Base-by-base conservation (phyloP, 2,888 invertebrate species). In the Nomada hirtipes region DNA sequence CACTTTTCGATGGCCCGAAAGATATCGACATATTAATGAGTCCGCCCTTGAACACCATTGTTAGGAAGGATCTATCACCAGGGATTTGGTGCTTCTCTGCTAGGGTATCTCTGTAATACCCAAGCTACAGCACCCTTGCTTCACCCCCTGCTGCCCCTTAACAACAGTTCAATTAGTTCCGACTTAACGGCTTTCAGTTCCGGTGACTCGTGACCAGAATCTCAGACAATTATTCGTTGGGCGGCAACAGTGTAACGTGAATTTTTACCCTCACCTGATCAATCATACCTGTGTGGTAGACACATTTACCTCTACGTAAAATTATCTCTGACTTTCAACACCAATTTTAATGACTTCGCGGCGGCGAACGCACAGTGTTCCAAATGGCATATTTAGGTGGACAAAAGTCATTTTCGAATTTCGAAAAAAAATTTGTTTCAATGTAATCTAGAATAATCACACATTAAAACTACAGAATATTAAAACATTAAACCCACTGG, bases 161-260 rank as follows among this genome's bases (percentile, higher is more conserved):
- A 86, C 89, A 89, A 83, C 89, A 89, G 89, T 91, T 91, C 90
- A 91, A 91, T 91, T 91, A 91, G 89, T 90, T 89, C 85, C 82
- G 88, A 88, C 91, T 91, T 91, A 91, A 88, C 88, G 89, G 90
- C 87, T 90, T 85, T 83, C 77, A 89, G 90, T 89, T 91, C 85
- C 87, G 84, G 82, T 79, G 88, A 90, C 88, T 91, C 90, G 89
- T 91, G 91, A 90, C 86, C 84, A 81, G 88, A 91, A 91, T 91
- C 84, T 85, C 76, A 72, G 86, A 86, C 84, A 86, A 90, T 20
- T 90, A 86, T 88, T 90, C 81, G 82, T 78, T 78, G 59, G 69
- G 44, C 67, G 80, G 76, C 73, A 86, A 79, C 79, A 73, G 77
- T 44, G 77, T 68, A 68, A 61, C 64, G 63, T 36, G 82, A 79